Conservation (phyloP, 2,113 vertebrate species). For the Austrofundulus limnaeus region DNA sequence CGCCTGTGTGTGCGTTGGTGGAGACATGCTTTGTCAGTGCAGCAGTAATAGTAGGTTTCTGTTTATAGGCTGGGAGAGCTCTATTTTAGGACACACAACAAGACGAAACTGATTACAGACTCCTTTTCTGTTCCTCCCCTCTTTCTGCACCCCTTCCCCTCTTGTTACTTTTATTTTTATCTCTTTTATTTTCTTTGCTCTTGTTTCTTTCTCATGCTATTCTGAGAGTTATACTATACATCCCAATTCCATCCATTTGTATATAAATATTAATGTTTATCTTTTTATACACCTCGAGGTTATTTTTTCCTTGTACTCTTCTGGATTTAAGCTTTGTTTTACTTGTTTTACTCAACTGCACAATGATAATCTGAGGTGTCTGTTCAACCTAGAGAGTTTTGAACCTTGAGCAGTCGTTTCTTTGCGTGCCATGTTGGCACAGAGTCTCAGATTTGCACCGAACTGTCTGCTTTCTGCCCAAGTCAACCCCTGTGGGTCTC, state of each 20-base stretch:
- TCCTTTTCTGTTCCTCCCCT: conserved; percentile 52
- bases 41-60: conserved; percentile 80
- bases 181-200: not conserved
- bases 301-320: not conserved
- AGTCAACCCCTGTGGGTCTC: conserved; percentile 64
- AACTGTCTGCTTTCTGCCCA: conserved; percentile 65
- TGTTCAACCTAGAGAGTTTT: conserved; percentile 43
- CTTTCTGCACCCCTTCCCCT: conserved; percentile 48
- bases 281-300: not conserved
- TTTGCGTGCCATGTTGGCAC: conserved; percentile 50
- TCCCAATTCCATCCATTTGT: not conserved
- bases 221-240: not conserved
- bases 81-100: conserved; percentile 85
- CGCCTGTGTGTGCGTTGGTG: conserved; percentile 50
- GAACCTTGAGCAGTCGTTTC: conserved; percentile 36
- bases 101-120: conserved; percentile 79
- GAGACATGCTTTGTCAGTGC: conserved; percentile 80
- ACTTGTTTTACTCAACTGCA: conserved; percentile 22
- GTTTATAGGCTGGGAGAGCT: conserved; percentile 78
- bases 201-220: not conserved
- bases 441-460: conserved; percentile 54
- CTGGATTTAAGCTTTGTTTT: conserved; percentile 1
- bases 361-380: conserved; percentile 54
- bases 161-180: conserved; percentile 29
- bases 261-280: not conserved